Conservation (phyloP, 2,113 vertebrate genomes). For the Scophthalmus maximus region DNA sequence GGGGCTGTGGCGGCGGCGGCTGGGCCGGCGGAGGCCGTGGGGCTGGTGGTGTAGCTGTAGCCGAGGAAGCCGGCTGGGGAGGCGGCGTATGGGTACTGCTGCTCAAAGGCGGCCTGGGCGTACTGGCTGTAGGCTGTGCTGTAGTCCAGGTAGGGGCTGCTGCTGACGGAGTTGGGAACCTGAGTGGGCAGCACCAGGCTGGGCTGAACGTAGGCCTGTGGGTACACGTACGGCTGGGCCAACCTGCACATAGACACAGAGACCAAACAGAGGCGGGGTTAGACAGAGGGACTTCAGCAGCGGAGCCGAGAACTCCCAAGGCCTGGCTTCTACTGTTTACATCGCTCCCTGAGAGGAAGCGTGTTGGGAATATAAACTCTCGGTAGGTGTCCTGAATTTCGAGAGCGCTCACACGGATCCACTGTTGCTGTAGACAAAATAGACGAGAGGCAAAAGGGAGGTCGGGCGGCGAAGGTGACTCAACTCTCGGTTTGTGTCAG, state of each 20-base stretch:
- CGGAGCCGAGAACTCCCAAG: conserved; percentile 27
- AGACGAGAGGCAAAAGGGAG: conserved; percentile 29
- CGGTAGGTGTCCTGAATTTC: conserved; percentile 36
- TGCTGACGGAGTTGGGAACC: conserved; percentile 85
- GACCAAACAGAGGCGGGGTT: conserved; percentile 9
- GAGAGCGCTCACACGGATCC: conserved; percentile 17
- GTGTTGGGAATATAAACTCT: conserved; percentile 51
- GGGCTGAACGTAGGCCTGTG: conserved; percentile 91
- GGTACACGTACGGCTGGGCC: conserved; percentile 91
- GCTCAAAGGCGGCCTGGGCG: conserved; percentile 90
- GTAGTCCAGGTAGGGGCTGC: conserved; percentile 92
- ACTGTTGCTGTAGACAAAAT: conserved; percentile 34
- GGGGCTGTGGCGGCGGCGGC: conserved; percentile 69
- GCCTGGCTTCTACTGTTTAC: conserved; percentile 54
- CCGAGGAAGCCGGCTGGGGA: conserved; percentile 88
- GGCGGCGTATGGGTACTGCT: conserved; percentile 93
- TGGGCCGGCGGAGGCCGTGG: conserved; percentile 76
- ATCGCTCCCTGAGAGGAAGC: conserved; percentile 18
- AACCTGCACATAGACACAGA: conserved; percentile 82
- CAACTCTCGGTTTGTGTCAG: conserved; percentile 49
- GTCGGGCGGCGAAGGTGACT: conserved; percentile 54
- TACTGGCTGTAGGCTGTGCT: conserved; percentile 89
- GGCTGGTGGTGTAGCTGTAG: conserved; percentile 87
- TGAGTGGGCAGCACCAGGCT: conserved; percentile 91
- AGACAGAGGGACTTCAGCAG: not conserved